Evolutionary conservation across 2,888 invertebrate genomes (phyloP).

Genomic region (Lasioglossum malachurum): DNA sequence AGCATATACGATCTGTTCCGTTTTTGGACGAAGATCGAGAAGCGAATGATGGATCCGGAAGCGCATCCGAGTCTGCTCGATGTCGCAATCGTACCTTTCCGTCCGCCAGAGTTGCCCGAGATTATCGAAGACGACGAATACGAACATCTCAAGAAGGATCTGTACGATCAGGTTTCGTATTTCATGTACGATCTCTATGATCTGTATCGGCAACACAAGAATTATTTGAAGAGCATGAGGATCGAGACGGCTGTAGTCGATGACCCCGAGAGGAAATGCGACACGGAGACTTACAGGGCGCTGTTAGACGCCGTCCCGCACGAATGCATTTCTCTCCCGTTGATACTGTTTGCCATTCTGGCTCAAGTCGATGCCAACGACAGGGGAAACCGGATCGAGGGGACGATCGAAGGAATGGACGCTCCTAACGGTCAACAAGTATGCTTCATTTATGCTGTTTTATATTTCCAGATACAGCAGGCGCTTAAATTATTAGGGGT

Average conservation of each 20-base stretch:
- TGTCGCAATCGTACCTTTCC: conserved; percentile 67
- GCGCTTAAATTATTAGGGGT: no score
- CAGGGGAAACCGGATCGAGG: background rate
- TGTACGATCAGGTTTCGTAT: conserved; percentile 86
- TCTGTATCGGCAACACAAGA: conserved; percentile 85
- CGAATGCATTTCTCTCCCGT: conserved; percentile 71
- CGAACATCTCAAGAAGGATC: conserved; percentile 72
- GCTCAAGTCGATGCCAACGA: conserved; percentile 72
- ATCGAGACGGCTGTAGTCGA: conserved; percentile 65
- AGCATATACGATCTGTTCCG: conserved; percentile 27
- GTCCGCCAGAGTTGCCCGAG: conserved; percentile 54
- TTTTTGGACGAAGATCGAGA: conserved; percentile 73
- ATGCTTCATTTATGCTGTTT: background rate
- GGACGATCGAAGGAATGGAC: background rate
- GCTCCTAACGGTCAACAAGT: background rate
- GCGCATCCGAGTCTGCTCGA: conserved; percentile 74
- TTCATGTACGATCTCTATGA: conserved; percentile 87
- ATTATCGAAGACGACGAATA: conserved; percentile 22
- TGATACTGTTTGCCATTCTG: conserved; percentile 76
- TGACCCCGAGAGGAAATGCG: conserved; percentile 1
- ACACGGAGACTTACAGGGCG: conserved; percentile 64
- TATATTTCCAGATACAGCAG: background rate
- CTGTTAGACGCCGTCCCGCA: conserved; percentile 69
- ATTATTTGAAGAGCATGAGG: conserved; percentile 86
- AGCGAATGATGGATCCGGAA: conserved; percentile 67